Evolutionary conservation across 2,888 invertebrate genomes (phyloP), one percentile per base, ranked within the genome.

Genomic region (Cyrtodaria siliqua): DNA sequence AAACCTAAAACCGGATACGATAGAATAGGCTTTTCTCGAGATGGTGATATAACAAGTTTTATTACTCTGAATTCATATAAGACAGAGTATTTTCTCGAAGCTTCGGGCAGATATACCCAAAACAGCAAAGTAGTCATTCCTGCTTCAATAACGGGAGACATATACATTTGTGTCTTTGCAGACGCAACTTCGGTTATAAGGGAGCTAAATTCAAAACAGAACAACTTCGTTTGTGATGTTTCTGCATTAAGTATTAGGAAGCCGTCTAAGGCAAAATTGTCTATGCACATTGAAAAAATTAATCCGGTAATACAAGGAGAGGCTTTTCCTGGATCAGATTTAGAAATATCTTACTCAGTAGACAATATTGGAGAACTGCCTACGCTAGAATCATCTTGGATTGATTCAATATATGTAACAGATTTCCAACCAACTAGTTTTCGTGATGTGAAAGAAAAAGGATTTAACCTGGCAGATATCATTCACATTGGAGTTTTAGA

Each of bases 121-220:
- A 40, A 47, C 14, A 62, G 59, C 57, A 70, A 33, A 0, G 24
- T 78, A 47, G 33, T 66, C 12, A 27, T 78, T 4, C 73, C 78
- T n/a, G 47, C 59, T 18, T 16, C 18, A 1, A 8, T 66, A 2
- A 49, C 24, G 12, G 78, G 78, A 14, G 62, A 47, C 8, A 57
- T 63, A 2, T 62, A 42, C 18, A 23, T 73, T 8, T 67, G 73
- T 63, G 57, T 74, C 8, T 14, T 44, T 9, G 47, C 62, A 14
- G 70, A 73, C 29, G 20, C 50, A 14, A 27, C 20, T n/a, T 2
- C 52, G 6, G 23, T 18, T 20, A 24, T 76, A 4, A 42, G 59
- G 33, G 76, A 76, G 62, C 12, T 64, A 12, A 16, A 50, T 29
- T 55, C 50, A n/a, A 56, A 23, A 29, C 20, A 12, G 18, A 76